phyloP scores from a whole-genome alignment of 1,140 invertebrate genomes.

The Ectropis grisescens region DNA sequence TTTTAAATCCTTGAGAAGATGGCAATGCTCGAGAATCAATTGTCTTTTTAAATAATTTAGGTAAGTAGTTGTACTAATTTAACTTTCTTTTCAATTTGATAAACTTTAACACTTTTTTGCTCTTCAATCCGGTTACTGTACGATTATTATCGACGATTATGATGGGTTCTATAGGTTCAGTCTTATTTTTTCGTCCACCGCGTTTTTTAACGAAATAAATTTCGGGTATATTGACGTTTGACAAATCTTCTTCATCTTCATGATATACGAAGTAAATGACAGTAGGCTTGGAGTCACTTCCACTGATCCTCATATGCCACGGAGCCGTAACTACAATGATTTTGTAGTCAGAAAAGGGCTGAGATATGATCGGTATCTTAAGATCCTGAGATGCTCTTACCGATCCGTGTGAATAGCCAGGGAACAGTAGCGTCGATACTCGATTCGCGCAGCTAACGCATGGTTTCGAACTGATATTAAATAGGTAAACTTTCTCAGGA shows the following conservation, averaged over 20 bases:
- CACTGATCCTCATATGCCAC: constrained; percentile 27
- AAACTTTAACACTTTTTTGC: constrained; percentile 37
- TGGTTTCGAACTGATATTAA: too few species aligned
- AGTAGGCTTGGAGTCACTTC: constrained; percentile 16
- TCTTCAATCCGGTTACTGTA: constrained; percentile 41
- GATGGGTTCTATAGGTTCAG: constrained; percentile 24
- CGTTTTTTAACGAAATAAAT: constrained; percentile 39
- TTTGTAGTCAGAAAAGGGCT: constrained; percentile 31
- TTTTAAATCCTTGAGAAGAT: too few species aligned
- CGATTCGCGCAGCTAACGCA: too few species aligned
- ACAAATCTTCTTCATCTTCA: constrained; percentile 12
- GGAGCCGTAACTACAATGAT: constrained; percentile 40
- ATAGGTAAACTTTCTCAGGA: too few species aligned
- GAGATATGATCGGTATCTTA: constrained; percentile 32
- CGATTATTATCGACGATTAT: constrained; percentile 41
- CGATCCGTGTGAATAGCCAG: too few species aligned
- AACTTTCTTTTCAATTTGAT: constrained; percentile 43
- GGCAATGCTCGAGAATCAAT: too few species aligned
- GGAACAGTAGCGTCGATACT: too few species aligned
- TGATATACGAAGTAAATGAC: constrained; percentile 45
- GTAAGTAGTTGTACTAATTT: too few species aligned
- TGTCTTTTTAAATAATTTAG: too few species aligned
- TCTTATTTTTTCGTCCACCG: constrained; percentile 13
- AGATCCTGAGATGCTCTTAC: constrained; percentile 3
- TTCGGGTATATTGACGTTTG: constrained; percentile 24